Conservation (phyloP, 2,113 vertebrate genomes). For the Phalacrocorax carbo region DNA sequence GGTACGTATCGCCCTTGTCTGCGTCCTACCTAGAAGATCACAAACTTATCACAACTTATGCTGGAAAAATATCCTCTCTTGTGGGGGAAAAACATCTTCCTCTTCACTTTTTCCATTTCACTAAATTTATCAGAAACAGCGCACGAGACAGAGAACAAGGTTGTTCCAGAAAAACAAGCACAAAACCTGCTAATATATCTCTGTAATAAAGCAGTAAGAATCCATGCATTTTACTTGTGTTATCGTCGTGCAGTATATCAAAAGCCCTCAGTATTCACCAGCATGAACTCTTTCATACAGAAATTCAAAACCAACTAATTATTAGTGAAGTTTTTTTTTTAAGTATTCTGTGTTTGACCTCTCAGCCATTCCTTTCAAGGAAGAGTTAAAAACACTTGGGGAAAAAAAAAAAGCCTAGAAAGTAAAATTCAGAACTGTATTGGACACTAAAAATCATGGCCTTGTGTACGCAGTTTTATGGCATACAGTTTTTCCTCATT, state of each 20-base stretch:
- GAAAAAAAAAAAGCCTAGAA: neutral
- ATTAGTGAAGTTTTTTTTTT: neutral
- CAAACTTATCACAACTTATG: neutral
- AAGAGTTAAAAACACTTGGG: neutral
- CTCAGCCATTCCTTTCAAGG: neutral
- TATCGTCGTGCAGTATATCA: neutral
- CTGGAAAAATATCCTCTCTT: neutral
- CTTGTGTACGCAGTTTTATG: neutral
- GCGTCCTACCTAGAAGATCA: neutral
- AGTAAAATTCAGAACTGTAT: neutral
- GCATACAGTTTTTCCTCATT: neutral
- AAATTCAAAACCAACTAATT: neutral
- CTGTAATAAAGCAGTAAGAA: neutral
- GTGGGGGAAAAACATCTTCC: neutral
- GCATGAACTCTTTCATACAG: neutral
- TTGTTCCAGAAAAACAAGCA: neutral
- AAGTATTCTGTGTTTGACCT: neutral
- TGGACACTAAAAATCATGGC: neutral
- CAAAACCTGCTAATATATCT: neutral
- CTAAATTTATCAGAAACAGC: neutral
- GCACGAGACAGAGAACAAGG: neutral
- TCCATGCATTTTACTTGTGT: neutral
- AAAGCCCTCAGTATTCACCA: neutral
- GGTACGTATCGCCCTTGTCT: fast-evolving
- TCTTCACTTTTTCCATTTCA: neutral